Evolutionary conservation across 37 sponge, comb jelly and placozoan species (phyloP).

Genomic region (Chondrilla cf. caribensis): DNA sequence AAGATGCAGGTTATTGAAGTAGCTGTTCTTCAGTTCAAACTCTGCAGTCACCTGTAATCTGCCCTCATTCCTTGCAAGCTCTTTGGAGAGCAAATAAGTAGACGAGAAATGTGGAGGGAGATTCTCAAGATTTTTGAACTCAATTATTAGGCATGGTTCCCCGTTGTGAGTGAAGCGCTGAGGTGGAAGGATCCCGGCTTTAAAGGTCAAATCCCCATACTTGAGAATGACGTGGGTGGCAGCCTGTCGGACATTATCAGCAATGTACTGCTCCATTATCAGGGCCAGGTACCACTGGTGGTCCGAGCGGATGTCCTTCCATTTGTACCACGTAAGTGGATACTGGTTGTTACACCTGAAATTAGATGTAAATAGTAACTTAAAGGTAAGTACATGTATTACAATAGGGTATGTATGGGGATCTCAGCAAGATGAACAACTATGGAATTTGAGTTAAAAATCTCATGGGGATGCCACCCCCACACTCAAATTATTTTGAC

Average conservation of each 20-base stretch:
- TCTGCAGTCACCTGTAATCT: background rate
- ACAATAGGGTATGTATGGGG: too few species aligned
- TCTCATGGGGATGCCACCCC: too few species aligned
- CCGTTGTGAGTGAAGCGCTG: background rate
- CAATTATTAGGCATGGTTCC: background rate
- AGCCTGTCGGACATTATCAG: background rate
- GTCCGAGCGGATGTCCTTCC: too few species aligned
- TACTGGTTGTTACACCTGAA: too few species aligned
- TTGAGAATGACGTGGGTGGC: background rate
- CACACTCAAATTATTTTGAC: too few species aligned
- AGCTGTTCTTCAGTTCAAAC: conserved; percentile 27
- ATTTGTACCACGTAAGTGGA: too few species aligned
- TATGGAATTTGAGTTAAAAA: too few species aligned
- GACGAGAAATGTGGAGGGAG: too few species aligned
- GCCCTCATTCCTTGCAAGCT: background rate
- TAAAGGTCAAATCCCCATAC: background rate
- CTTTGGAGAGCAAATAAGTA: too few species aligned
- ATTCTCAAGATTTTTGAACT: background rate
- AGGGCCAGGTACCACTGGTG: background rate
- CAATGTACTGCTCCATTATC: background rate
- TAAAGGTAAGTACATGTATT: too few species aligned
- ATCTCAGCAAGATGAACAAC: too few species aligned
- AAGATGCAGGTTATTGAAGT: conserved; percentile 36
- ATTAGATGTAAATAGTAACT: too few species aligned
- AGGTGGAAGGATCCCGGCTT: background rate